Evolutionary conservation across 2,797 vertebrate genomes (phyloP).

Genomic region (Merluccius polli): DNA sequence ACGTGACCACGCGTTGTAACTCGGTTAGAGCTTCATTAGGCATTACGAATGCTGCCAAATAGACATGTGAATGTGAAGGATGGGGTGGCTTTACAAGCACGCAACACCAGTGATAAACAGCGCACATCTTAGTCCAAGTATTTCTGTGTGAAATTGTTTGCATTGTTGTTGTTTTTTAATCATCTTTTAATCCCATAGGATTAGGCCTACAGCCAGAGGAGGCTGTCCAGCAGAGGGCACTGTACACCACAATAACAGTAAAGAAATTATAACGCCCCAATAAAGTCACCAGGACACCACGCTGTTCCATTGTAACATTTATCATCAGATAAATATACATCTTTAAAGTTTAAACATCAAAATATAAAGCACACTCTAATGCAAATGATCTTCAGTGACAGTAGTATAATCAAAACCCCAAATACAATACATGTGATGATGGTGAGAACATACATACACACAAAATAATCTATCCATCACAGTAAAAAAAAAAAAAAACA

Average conservation of each 20-base stretch:
- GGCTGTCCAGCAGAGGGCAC: constrained; percentile 61
- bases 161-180: not conserved
- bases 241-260: constrained; percentile 26
- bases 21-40: not conserved
- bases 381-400: constrained; percentile 77
- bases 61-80: not conserved
- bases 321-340: constrained; percentile 79
- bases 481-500: constrained; percentile 56
- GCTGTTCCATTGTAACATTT: constrained; percentile 68
- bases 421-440: constrained; percentile 60
- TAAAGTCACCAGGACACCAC: constrained; percentile 25
- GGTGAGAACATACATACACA: constrained; percentile 61
- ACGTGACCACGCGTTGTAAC: not conserved
- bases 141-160: not conserved
- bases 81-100: not conserved
- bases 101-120: not conserved
- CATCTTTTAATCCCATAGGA: not conserved
- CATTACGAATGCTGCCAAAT: not conserved
- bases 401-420: constrained; percentile 76
- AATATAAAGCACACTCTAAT: constrained; percentile 73
- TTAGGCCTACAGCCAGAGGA: not conserved
- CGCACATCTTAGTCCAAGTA: not conserved
- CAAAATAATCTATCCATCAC: constrained; percentile 62
- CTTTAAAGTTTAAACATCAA: constrained; percentile 71
- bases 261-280: not conserved